Conservation (phyloP, 2,113 vertebrate genomes). For the Callopanchax toddi region DNA sequence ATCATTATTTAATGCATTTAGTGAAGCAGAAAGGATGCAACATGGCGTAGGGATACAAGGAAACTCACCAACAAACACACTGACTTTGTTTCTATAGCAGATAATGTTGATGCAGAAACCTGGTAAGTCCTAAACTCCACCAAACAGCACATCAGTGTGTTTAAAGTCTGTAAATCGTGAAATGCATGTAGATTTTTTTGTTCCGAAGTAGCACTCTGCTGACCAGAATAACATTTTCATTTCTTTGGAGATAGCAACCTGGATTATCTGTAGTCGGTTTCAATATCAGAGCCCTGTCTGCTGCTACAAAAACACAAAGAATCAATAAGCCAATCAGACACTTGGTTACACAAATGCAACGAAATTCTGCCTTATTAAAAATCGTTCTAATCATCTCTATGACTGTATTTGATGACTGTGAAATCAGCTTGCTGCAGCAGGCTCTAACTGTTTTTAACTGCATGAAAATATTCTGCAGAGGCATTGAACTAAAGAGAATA, state of each 20-base stretch:
- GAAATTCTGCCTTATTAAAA: background rate
- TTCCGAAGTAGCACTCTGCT: background rate
- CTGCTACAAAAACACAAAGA: background rate
- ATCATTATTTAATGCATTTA: too few species aligned
- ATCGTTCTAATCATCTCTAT: background rate
- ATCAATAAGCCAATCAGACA: background rate
- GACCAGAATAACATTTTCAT: background rate
- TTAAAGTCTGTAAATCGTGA: background rate
- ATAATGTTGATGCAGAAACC: too few species aligned
- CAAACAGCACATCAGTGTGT: background rate
- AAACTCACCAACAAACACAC: too few species aligned
- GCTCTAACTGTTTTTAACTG: background rate
- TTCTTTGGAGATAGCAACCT: background rate
- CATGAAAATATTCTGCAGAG: background rate
- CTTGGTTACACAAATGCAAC: background rate
- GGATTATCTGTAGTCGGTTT: background rate
- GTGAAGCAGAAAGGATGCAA: too few species aligned
- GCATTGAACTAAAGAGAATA: background rate
- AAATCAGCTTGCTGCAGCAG: background rate
- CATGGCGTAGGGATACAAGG: too few species aligned
- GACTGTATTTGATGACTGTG: too few species aligned
- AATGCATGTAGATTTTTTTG: too few species aligned
- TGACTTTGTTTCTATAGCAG: too few species aligned
- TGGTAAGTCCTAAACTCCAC: too few species aligned
- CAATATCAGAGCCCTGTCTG: background rate